Conservation (phyloP, 1,140 invertebrate genomes). For the Zaprionus gabonicus region DNA sequence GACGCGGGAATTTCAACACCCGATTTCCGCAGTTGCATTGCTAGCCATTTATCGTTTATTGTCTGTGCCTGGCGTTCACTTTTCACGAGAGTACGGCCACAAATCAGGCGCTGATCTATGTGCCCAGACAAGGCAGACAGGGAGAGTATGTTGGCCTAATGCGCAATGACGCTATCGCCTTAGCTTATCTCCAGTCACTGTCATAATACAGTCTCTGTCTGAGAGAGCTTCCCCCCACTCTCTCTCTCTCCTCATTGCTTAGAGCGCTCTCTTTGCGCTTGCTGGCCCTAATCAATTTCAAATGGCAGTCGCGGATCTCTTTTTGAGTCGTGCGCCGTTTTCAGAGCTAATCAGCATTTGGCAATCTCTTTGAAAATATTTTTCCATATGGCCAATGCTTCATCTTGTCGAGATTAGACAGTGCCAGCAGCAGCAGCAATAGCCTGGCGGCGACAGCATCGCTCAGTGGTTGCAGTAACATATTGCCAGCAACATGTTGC, state of each 20-base stretch:
- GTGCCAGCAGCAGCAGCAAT: constrained; percentile 23
- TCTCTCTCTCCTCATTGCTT: constrained; percentile 1
- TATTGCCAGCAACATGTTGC: constrained; percentile 30
- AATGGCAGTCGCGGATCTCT: constrained; percentile 46
- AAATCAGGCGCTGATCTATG: constrained; percentile 42
- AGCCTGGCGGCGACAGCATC: constrained; percentile 28
- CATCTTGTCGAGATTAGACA: constrained; percentile 63
- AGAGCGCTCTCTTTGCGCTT: constrained; percentile 21
- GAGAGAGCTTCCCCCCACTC: constrained; percentile 12
- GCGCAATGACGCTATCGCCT: constrained; percentile 58
- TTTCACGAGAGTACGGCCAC: background rate
- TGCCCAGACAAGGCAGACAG: constrained; percentile 4
- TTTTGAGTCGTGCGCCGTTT: constrained; percentile 70
- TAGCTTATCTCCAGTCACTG: constrained; percentile 62
- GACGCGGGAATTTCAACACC: constrained; percentile 27
- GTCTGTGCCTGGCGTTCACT: constrained; percentile 18
- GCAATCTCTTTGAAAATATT: constrained; percentile 79
- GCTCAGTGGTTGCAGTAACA: constrained; percentile 30
- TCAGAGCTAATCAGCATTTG: constrained; percentile 70
- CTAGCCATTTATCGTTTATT: background rate
- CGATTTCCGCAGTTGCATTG: constrained; percentile 36
- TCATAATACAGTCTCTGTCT: constrained; percentile 50
- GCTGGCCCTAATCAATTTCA: constrained; percentile 75
- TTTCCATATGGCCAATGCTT: constrained; percentile 75
- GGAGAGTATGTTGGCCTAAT: constrained; percentile 54